Base-by-base conservation (phyloP, 2,797 vertebrate genomes). In the Falco novaeseelandiae region DNA sequence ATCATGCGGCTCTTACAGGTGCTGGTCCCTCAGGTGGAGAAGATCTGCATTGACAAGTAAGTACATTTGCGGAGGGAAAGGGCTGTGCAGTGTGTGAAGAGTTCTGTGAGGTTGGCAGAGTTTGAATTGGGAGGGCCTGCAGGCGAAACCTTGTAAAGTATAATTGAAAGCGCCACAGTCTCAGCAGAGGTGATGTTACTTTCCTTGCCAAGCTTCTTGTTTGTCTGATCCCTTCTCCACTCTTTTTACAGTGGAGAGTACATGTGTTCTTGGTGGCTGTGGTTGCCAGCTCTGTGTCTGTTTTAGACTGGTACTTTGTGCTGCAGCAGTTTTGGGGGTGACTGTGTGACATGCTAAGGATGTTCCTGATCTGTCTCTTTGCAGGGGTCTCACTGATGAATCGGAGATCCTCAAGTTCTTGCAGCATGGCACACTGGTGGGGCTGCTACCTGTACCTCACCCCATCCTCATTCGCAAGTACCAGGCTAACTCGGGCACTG, bases 1-100 rank as follows among this genome's bases (percentile, higher is more conserved):
- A 99, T 99, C 97, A 99, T 99, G 99, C 95, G 99, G 42, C 98
- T 99, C 48, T 98, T 99, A 30, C 99, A 99, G 97, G 99, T 99
- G 79, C 97, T 99, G 73, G 99, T 99, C 19, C 99, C 99, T 26
- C 99, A 99, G 96, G 99, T 99, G 98, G 99, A 99, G 97, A 99
- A 99, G 98, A 99, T 99, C 98, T 99, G 99, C 98, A 99, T 99
- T 14, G 99, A 99, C 98, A 99, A 99, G 99, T 99, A 97, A 87
- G 98, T 70, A 21, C 25, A 16, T 58, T 77, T 62, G 55, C 65
- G 22, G 54, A 87, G 67, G 34, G 38, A 9, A 18, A 19, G 55
- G 30, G 12, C 40, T 83, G 20, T 59, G 67, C 36, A 10, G 6
- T 26, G 8, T 54, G 32, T 44, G 32, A 57, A 51, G 38, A 72